phyloP scores from a whole-genome alignment of 2,797 vertebrate genomes.

The Tapirus indicus region DNA sequence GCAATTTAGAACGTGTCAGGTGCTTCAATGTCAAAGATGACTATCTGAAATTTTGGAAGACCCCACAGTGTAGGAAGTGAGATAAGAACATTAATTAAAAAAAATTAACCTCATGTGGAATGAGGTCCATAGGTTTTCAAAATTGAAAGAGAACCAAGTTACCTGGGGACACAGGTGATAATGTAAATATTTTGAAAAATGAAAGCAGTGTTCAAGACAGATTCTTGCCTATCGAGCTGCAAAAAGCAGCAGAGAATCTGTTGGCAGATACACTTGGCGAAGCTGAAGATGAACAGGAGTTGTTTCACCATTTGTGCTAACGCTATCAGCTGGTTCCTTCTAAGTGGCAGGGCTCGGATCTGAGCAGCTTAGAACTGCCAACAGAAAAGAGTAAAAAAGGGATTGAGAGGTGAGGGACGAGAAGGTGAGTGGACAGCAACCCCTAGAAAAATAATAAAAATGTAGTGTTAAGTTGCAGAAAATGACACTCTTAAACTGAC shows the following conservation, averaged over 20 bases:
- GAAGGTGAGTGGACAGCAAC: not conserved
- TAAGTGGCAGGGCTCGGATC: not conserved
- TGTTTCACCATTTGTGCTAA: not conserved
- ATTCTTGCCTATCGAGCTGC: not conserved
- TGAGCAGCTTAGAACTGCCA: not conserved
- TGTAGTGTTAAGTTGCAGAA: not conserved
- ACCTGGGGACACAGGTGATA: not conserved
- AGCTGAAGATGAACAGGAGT: not conserved
- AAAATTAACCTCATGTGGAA: not conserved
- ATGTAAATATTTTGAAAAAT: slow-evolving; percentile 25
- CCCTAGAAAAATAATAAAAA: not conserved
- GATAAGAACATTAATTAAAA: not conserved
- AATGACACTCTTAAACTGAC: not conserved
- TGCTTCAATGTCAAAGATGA: not conserved
- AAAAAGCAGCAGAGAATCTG: not conserved
- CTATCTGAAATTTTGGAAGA: not conserved
- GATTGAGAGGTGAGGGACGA: not conserved
- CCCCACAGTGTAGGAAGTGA: not conserved
- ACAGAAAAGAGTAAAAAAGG: not conserved
- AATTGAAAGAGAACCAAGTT: slow-evolving; percentile 14
- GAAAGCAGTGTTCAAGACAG: not conserved
- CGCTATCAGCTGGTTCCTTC: rapidly evolving
- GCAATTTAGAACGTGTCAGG: not conserved
- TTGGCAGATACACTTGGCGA: not conserved
- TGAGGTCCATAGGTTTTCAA: not conserved